These are phyloP conservation scores for Loriculus beryllinus DNA, from an alignment of 2,797 vertebrate genomes.

Conservation along the genomic window DNA sequence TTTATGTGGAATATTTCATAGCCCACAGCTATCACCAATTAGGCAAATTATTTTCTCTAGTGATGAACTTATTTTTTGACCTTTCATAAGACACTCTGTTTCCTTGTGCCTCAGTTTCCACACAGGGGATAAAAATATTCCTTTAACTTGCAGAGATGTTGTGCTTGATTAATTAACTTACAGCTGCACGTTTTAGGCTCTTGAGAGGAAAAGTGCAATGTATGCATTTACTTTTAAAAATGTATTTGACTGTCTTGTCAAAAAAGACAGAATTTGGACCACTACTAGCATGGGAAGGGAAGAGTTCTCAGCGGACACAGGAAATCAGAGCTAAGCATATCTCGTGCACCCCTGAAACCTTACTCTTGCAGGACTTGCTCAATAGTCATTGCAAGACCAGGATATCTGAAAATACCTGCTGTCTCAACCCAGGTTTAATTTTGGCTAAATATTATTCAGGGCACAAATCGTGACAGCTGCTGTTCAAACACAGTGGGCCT, in stretches of 20 bases:
- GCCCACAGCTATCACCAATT: not conserved
- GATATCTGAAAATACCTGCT: not conserved
- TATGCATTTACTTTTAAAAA: constrained; percentile 7
- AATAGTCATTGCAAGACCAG: not conserved
- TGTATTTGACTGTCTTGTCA: not conserved
- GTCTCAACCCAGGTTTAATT: not conserved
- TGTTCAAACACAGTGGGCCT: constrained; percentile 28
- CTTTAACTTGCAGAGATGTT: not conserved
- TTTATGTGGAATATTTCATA: not conserved
- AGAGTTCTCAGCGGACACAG: not conserved
- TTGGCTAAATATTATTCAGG: constrained; percentile 28
- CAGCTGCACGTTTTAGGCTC: not conserved
- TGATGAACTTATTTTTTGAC: not conserved
- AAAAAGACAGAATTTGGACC: not conserved
- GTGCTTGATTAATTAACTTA: not conserved
- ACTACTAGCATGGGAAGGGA: not conserved
- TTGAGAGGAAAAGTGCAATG: constrained; percentile 6
- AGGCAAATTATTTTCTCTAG: not conserved
- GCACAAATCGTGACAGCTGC: constrained; percentile 41
- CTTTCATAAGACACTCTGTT: not conserved
- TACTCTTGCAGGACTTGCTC: not conserved
- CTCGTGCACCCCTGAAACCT: not conserved
- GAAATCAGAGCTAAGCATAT: not conserved
- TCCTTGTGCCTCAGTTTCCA: not conserved
- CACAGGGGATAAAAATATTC: not conserved